Evolutionary conservation across 2,797 vertebrate species (phyloP), one percentile per base, ranked within the genome.

Genomic region (Pristis pectinata): DNA sequence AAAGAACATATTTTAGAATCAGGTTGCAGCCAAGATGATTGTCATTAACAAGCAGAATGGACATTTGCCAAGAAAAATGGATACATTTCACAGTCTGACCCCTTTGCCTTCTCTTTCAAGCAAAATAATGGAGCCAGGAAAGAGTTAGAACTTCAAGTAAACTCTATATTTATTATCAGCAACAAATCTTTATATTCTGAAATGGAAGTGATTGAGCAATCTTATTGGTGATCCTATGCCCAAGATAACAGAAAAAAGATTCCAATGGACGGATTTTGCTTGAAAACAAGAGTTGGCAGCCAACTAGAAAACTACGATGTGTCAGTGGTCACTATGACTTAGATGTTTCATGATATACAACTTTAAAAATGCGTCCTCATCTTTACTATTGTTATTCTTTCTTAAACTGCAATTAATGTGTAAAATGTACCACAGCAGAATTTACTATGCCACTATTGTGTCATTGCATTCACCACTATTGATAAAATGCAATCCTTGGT

Each of bases 1-100:
- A 76, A 94, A 94, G 70, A 76, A 94, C 92, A 94, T 94, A 74
- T 94, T 94, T 94, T 53, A 17, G 70, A 93, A 37, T 94, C 92
- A 74, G 37, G 30, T 94, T 94, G 49, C 92, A 94, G 92, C 92
- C 92, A 74, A 94, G 92, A 74, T 74, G 70, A 67, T 49, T 44
- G 70, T 34, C 87, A 72, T 74, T 74, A 53, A 49, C 92, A 34
- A 74, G 92, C 41, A 74, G 44, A 74, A 53, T 94, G 44, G 49
- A 44, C 44, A 74, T 44, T 53, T 74, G 70, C 92, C 92, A 74
- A 49, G 27, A 49, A 76, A 94, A 17, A 53, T n/a, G 27, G 92
- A 74, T 94, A 44, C 34, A 76, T 94, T 76, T 94, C 92, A 94
- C 30, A 76, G 70, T 76, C 92, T 94, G 72, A 94, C 92, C 92